These are phyloP conservation scores for Sebastes baramenuke DNA, from an alignment of 2,797 vertebrate genomes.

Conservation along the genomic window DNA sequence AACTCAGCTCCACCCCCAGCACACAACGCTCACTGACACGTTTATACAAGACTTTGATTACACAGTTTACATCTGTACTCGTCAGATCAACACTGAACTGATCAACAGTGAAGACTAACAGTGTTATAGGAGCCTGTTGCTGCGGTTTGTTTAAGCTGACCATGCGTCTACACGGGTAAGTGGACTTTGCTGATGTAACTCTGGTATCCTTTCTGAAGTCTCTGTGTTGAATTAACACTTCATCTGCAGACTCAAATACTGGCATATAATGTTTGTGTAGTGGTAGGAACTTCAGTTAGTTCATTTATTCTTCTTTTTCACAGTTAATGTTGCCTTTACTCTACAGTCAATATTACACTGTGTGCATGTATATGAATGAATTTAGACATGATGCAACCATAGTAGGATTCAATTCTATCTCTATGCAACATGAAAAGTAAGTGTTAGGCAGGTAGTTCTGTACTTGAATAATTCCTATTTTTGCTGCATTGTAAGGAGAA, in stretches of 20 bases:
- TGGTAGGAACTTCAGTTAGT: background rate
- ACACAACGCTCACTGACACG: slow-evolving; percentile 24
- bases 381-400: too few species aligned
- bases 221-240: background rate
- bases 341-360: background rate
- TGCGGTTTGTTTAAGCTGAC: background rate
- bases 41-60: slow-evolving; percentile 20
- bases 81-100: background rate
- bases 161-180: slow-evolving; percentile 48
- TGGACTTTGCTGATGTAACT: background rate
- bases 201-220: too few species aligned
- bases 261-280: background rate
- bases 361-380: background rate
- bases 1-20: slow-evolving; percentile 33
- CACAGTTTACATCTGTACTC: background rate
- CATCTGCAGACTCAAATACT: background rate
- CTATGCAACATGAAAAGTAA: too few species aligned
- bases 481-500: background rate
- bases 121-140: background rate
- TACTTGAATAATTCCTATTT: background rate
- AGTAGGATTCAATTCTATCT: too few species aligned
- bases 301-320: background rate
- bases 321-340: background rate
- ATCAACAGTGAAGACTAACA: background rate
- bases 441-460: background rate